Evolutionary conservation across 1,140 invertebrate species (phyloP).

Genomic region (Rhopalosiphum maidis): DNA sequence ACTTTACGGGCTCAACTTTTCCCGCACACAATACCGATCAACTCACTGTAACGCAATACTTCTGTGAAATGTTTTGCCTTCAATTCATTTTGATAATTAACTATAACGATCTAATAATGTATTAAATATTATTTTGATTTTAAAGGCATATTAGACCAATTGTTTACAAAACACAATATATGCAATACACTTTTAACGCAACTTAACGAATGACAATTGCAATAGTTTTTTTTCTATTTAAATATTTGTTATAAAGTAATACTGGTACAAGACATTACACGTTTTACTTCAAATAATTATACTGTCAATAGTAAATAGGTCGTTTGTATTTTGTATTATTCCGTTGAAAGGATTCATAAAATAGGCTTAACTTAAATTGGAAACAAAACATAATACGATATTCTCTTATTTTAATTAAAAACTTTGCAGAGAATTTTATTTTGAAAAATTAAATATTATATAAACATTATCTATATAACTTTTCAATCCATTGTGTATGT

Average conservation of each 20-base stretch:
- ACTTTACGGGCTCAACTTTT: background rate
- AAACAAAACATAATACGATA: background rate
- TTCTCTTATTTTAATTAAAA: conserved; percentile 22
- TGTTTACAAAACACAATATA: too few relatives aligned
- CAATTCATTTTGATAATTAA: background rate
- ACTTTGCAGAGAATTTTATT: background rate
- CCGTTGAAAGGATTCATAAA: background rate
- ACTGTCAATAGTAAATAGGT: background rate
- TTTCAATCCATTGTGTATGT: background rate
- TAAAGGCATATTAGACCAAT: too few relatives aligned
- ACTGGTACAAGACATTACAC: background rate
- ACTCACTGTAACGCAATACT: background rate
- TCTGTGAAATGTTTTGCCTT: background rate
- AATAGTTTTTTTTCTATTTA: background rate
- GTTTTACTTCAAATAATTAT: background rate
- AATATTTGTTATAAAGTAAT: background rate
- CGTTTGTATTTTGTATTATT: background rate
- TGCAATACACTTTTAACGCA: too few relatives aligned
- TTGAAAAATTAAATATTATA: conserved; percentile 18
- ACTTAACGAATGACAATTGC: background rate
- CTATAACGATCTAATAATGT: background rate
- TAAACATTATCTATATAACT: background rate
- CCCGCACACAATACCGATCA: too few relatives aligned
- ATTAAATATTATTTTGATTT: too few relatives aligned
- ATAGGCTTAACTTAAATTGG: background rate